These are phyloP conservation scores for Morpho deidamia DNA, from an alignment of 2,888 invertebrate species.

Conservation along the genomic window DNA sequence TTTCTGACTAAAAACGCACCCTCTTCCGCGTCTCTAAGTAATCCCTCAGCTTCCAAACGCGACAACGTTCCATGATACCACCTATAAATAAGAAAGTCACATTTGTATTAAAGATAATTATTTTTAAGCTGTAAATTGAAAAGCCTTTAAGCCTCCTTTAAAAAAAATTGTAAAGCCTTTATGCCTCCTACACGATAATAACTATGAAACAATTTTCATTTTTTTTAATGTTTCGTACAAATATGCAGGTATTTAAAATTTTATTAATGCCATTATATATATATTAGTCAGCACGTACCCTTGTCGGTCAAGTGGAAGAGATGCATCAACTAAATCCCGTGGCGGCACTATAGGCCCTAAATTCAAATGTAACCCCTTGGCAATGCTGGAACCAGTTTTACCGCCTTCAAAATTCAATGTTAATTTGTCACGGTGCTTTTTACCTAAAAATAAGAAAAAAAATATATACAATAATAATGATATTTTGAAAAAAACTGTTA, in stretches of 20 bases:
- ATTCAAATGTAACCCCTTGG: conserved; percentile 84
- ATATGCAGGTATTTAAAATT: neutral
- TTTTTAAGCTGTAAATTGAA: too few species aligned
- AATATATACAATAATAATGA: neutral
- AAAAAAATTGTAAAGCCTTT: too few species aligned
- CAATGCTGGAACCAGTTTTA: conserved; percentile 62
- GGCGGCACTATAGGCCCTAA: conserved; percentile 81
- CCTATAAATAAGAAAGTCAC: conserved; percentile 56
- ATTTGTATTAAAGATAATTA: neutral
- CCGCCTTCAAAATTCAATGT: conserved; percentile 84
- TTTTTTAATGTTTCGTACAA: neutral
- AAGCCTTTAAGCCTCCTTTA: too few species aligned
- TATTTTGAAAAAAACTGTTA: neutral
- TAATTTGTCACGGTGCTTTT: conserved; percentile 83
- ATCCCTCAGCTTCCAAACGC: conserved; percentile 93
- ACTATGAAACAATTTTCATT: too few species aligned
- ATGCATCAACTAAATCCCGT: conserved; percentile 87
- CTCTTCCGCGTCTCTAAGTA: conserved; percentile 89
- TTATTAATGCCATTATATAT: too few species aligned
- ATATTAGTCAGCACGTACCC: conserved; percentile 78
- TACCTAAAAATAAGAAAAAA: conserved; percentile 52
- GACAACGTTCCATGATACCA: conserved; percentile 98
- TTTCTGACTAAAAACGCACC: conserved; percentile 96
- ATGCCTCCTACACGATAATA: too few species aligned
- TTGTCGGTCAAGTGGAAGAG: conserved; percentile 91